phyloP scores from a whole-genome alignment of 30 jellyfish, hydroid and myxozoan species.

The Turritopsis dohrnii region DNA sequence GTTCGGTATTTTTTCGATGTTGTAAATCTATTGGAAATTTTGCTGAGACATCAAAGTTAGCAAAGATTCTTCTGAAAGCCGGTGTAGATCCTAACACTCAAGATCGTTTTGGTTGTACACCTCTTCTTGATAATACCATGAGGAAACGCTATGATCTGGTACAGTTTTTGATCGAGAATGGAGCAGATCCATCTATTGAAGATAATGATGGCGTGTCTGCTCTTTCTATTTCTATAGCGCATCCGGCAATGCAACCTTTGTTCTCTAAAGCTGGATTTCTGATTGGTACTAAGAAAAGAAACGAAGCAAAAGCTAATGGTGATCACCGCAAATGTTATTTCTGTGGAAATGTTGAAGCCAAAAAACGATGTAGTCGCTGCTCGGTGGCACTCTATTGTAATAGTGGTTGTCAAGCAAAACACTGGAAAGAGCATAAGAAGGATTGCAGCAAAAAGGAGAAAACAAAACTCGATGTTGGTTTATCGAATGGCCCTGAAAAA shows the following conservation, averaged over 20 bases:
- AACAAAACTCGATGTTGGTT: neutral
- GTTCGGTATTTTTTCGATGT: neutral
- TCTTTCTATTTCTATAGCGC: neutral
- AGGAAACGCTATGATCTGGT: neutral
- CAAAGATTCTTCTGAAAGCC: neutral
- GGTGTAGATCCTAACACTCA: conserved; percentile 19
- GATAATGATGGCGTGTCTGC: conserved; percentile 19
- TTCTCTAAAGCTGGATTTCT: conserved; percentile 2
- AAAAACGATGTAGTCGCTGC: conserved; percentile 9
- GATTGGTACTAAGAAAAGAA: neutral
- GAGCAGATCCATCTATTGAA: conserved; percentile 17
- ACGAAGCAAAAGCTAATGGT: conserved; percentile 3
- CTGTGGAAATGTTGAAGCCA: neutral
- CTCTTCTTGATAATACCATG: neutral
- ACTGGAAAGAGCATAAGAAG: conserved; percentile 17
- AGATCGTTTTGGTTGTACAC: conserved; percentile 15
- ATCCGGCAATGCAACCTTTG: neutral
- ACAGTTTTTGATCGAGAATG: conserved; percentile 7
- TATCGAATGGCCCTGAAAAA: neutral
- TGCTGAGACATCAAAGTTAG: conserved; percentile 9
- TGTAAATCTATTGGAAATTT: neutral
- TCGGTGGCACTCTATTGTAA: conserved; percentile 8
- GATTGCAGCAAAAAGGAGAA: conserved; percentile 10
- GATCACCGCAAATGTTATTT: neutral
- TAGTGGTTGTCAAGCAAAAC: neutral